A percentile compares a stretch with the other conserved stretches of the same genome.
These are phyloP conservation scores for Chirona hameri DNA, from an alignment of 2,888 invertebrate genomes.

Conservation along the genomic window DNA sequence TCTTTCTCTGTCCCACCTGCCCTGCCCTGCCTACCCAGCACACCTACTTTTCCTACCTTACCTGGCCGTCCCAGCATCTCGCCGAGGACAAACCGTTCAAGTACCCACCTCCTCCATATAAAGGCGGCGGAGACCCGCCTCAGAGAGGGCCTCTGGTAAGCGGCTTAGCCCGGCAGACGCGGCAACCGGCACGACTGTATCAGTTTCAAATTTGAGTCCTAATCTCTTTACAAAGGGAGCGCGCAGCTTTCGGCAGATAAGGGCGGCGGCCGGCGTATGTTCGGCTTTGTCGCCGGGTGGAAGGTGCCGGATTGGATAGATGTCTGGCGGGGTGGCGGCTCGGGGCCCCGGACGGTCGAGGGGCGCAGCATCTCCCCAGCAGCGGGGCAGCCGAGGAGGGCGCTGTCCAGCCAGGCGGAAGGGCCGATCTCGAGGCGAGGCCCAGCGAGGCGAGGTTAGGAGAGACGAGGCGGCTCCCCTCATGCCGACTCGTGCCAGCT, in stretches of 20 bases:
- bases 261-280: background rate
- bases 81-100: background rate
- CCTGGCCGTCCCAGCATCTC: background rate
- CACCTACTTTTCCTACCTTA: too few relatives aligned
- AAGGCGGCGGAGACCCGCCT: background rate
- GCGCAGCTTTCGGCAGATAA: background rate
- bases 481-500: background rate
- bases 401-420: background rate
- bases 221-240: constrained; percentile 22
- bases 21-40: too few relatives aligned
- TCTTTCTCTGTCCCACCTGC: too few relatives aligned
- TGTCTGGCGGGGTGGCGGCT: too few relatives aligned
- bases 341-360: too few relatives aligned
- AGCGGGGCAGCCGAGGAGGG: background rate
- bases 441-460: background rate
- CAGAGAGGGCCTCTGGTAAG: background rate
- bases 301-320: constrained; percentile 4
- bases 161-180: background rate
- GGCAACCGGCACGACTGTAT: background rate
- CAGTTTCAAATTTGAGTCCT: constrained; percentile 26
- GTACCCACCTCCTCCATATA: background rate
- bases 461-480: background rate
- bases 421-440: background rate
- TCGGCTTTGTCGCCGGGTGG: background rate
- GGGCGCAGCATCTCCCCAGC: too few relatives aligned